A percentile compares a stretch with the other conserved stretches of the same genome.
These are phyloP conservation scores for Drosophila subobscura DNA, from an alignment of 1,140 invertebrate genomes.

Conservation along the genomic window DNA sequence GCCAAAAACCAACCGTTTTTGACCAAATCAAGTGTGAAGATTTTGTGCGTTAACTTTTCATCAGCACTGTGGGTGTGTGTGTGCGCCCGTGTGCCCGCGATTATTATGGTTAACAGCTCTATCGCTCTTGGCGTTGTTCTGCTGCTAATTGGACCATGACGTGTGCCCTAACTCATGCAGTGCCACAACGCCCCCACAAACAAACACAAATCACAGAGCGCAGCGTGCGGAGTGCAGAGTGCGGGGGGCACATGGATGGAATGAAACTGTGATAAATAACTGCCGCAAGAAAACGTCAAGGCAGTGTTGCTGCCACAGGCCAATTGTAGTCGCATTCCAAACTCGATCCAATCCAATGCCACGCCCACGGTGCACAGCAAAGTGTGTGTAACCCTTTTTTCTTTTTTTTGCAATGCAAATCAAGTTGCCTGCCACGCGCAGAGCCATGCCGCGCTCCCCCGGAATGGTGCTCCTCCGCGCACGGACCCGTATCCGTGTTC, in stretches of 20 bases:
- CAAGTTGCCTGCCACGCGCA: slow-evolving; percentile 40
- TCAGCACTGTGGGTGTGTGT: slow-evolving; percentile 13
- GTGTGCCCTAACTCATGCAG: slow-evolving; percentile 22
- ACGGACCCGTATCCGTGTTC: slow-evolving; percentile 6
- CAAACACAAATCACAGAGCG: slow-evolving; percentile 64
- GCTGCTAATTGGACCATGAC: slow-evolving; percentile 71
- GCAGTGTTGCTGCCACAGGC: slow-evolving; percentile 32
- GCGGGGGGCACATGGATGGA: not conserved
- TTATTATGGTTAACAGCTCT: slow-evolving; percentile 54
- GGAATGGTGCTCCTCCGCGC: no score
- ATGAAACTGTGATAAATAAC: slow-evolving; percentile 68
- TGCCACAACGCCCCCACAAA: not conserved
- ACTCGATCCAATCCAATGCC: slow-evolving; percentile 12
- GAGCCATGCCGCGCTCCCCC: slow-evolving; percentile 12
- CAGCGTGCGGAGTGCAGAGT: slow-evolving; percentile 11
- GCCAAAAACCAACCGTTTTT: slow-evolving; percentile 7
- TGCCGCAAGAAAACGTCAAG: slow-evolving; percentile 57
- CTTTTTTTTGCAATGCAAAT: slow-evolving; percentile 64
- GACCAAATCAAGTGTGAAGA: slow-evolving; percentile 64
- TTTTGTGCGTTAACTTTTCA: slow-evolving; percentile 66
- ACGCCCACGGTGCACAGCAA: slow-evolving; percentile 7
- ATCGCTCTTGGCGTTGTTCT: slow-evolving; percentile 35
- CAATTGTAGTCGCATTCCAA: slow-evolving; percentile 34
- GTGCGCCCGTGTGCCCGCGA: slow-evolving; percentile 1
- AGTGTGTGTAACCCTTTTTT: slow-evolving; percentile 35